Evolutionary conservation across 1,140 invertebrate species (phyloP).

Genomic region (Cydia strobilella): DNA sequence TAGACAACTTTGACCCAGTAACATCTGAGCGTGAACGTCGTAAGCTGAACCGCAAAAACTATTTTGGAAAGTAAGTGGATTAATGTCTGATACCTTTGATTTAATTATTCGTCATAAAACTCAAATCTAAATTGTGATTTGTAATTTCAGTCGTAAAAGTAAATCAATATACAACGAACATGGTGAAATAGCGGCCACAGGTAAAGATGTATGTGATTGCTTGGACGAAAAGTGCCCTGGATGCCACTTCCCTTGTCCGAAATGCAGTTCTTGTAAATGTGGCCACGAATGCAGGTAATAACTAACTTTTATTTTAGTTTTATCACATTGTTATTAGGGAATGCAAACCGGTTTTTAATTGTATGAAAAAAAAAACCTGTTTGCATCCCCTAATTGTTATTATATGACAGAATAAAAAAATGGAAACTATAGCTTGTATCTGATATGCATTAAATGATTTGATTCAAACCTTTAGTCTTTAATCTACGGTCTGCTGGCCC

Average conservation of each 20-base stretch:
- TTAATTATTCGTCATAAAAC: neutral
- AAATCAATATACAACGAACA: constrained; percentile 70
- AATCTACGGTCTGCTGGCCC: too few relatives aligned
- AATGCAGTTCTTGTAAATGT: constrained; percentile 82
- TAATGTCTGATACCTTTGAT: neutral
- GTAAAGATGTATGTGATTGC: constrained; percentile 89
- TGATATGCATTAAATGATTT: too few relatives aligned
- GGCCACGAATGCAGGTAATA: constrained; percentile 76
- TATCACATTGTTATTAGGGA: too few relatives aligned
- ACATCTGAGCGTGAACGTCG: constrained; percentile 66
- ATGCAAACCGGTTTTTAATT: too few relatives aligned
- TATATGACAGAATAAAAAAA: too few relatives aligned
- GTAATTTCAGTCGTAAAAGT: constrained; percentile 56
- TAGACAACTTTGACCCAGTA: constrained; percentile 70
- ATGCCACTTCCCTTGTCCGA: constrained; percentile 89
- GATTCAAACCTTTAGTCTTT: too few relatives aligned
- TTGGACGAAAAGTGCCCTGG: constrained; percentile 85
- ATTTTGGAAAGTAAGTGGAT: constrained; percentile 62
- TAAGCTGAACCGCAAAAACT: constrained; percentile 71
- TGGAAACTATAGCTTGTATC: too few relatives aligned
- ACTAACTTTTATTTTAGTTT: too few relatives aligned
- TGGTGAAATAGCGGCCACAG: constrained; percentile 75
- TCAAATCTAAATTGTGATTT: neutral
- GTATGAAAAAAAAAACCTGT: too few relatives aligned
- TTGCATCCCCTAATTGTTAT: too few relatives aligned